phyloP scores from a whole-genome alignment of 1,140 invertebrate species.

The Drosophila jambulina region DNA sequence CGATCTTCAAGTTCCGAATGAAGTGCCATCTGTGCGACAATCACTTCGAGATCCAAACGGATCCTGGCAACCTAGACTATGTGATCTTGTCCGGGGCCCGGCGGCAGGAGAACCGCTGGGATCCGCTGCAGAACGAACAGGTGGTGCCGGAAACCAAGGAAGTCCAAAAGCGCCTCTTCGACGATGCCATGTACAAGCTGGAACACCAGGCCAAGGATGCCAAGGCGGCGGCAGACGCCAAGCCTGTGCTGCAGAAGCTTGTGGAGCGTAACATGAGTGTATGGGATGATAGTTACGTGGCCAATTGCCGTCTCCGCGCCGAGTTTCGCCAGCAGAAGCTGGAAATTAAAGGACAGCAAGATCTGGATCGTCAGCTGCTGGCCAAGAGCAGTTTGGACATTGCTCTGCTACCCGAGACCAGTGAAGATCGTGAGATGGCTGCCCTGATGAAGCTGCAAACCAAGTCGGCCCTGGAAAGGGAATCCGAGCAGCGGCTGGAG shows the following conservation, averaged over 20 bases:
- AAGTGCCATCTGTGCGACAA: constrained; percentile 99
- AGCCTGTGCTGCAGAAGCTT: constrained; percentile 90
- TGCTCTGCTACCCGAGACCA: constrained; percentile 90
- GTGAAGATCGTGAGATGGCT: constrained; percentile 92
- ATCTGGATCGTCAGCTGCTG: constrained; percentile 90
- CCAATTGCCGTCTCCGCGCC: constrained; percentile 93
- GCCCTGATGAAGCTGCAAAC: constrained; percentile 89
- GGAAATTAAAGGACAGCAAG: constrained; percentile 89
- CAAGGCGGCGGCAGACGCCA: constrained; percentile 89
- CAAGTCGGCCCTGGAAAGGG: constrained; percentile 85
- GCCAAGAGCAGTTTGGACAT: constrained; percentile 93
- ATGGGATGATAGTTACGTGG: constrained; percentile 96
- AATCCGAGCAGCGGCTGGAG: constrained; percentile 85
- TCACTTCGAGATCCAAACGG: constrained; percentile 99
- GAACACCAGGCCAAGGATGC: constrained; percentile 96
- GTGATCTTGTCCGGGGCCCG: constrained; percentile 97
- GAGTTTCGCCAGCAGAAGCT: constrained; percentile 93
- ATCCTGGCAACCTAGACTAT: constrained; percentile 99
- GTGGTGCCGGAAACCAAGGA: constrained; percentile 96
- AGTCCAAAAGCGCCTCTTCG: constrained; percentile 93
- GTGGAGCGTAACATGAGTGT: constrained; percentile 91
- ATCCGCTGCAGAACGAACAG: constrained; percentile 98
- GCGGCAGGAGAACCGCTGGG: constrained; percentile 99
- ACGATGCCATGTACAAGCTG: constrained; percentile 98
- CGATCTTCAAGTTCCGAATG: constrained; percentile 99